These are phyloP conservation scores for Xylocopa sonorina DNA, from an alignment of 1,140 invertebrate genomes.

Conservation along the genomic window DNA sequence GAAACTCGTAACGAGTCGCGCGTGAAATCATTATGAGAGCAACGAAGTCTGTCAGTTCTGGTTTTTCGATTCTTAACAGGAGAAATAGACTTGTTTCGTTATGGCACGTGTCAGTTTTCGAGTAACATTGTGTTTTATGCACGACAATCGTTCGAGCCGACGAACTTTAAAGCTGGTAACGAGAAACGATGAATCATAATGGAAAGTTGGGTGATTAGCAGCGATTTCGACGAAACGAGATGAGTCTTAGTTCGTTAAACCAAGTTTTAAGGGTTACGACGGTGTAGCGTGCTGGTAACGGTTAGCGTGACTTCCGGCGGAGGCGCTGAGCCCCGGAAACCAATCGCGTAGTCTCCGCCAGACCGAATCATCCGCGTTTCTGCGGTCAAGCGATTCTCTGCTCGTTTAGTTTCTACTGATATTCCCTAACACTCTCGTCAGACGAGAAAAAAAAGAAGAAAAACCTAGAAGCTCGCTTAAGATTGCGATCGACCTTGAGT, in stretches of 20 bases:
- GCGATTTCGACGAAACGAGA: constrained; percentile 42
- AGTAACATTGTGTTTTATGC: too few species aligned
- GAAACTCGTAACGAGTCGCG: background rate
- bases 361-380: constrained; percentile 71
- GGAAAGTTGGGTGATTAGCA: constrained; percentile 2
- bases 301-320: constrained; percentile 72
- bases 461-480: too few species aligned
- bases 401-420: constrained; percentile 34
- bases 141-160: background rate
- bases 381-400: constrained; percentile 66
- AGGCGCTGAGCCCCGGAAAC: constrained; percentile 73
- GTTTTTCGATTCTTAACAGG: too few species aligned
- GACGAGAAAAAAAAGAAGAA: constrained; percentile 21
- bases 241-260: constrained; percentile 23
- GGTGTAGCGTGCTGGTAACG: constrained; percentile 62
- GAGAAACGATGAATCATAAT: accelerated
- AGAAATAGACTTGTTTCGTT: too few species aligned
- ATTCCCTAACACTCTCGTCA: constrained; percentile 40
- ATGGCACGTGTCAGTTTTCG: too few species aligned
- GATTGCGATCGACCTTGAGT: too few species aligned
- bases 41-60: too few species aligned
- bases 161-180: background rate
- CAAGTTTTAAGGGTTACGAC: constrained; percentile 36
- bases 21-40: too few species aligned
- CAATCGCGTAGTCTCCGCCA: constrained; percentile 70